Percentiles rank a stretch among this genome's conserved stretches.
These are phyloP conservation scores for Ridgeia piscesae DNA, from an alignment of 1,140 invertebrate genomes.

Conservation along the genomic window DNA sequence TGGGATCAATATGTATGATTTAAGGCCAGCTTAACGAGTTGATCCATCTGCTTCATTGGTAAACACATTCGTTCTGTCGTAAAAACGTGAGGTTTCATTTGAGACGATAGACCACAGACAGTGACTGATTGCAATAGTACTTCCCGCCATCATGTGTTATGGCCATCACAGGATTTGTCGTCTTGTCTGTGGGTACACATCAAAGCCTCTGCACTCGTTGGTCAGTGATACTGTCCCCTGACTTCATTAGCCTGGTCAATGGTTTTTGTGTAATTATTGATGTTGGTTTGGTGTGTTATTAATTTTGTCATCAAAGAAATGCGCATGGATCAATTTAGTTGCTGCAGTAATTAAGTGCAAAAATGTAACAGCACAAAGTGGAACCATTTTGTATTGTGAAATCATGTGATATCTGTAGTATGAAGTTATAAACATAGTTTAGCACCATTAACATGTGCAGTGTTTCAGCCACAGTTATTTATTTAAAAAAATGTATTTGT, in stretches of 20 bases:
- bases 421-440: too few species aligned
- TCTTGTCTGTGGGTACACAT: not conserved
- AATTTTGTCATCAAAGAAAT: not conserved
- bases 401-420: too few species aligned
- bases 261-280: not conserved
- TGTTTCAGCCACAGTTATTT: too few species aligned
- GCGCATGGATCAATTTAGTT: too few species aligned
- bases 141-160: not conserved
- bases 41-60: not conserved
- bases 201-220: not conserved
- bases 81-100: not conserved
- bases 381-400: too few species aligned
- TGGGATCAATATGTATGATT: not conserved
- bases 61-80: not conserved
- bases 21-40: not conserved
- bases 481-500: too few species aligned
- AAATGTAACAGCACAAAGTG: too few species aligned
- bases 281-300: not conserved
- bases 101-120: not conserved
- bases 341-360: too few species aligned
- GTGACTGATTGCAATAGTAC: not conserved
- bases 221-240: not conserved
- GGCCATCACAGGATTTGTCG: not conserved
- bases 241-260: not conserved
- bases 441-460: too few species aligned